Conservation (phyloP, 64 coral and sea anemone species). For the Pachyseris speciosa region DNA sequence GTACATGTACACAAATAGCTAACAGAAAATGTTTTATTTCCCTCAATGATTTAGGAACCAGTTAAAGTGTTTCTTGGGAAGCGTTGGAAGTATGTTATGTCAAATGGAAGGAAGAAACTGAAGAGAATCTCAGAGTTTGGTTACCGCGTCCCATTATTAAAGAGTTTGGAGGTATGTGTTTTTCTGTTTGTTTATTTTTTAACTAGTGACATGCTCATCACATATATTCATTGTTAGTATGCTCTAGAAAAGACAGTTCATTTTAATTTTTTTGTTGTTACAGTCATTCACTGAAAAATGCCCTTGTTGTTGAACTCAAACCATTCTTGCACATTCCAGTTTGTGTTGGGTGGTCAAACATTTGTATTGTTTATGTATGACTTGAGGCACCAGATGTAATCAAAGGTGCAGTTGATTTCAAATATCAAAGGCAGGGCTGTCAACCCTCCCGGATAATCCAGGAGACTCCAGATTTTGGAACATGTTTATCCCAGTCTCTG, state of each 20-base stretch:
- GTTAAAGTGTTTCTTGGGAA: slow-evolving; percentile 17
- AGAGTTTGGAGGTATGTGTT: slow-evolving; percentile 40
- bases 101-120: slow-evolving; percentile 24
- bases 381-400: too few species aligned
- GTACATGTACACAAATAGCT: not conserved
- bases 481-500: too few species aligned
- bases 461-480: too few species aligned
- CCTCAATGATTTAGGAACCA: slow-evolving; percentile 30
- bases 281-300: not conserved
- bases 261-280: not conserved
- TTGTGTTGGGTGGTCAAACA: not conserved
- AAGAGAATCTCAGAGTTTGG: slow-evolving; percentile 8
- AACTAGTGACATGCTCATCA: too few species aligned
- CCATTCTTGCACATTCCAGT: not conserved
- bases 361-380: too few species aligned
- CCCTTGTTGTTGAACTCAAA: not conserved
- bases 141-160: slow-evolving; percentile 29
- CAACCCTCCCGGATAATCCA: too few species aligned
- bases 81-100: not conserved
- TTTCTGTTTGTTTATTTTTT: not conserved
- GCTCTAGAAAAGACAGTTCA: not conserved
- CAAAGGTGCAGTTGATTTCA: not conserved
- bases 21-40: not conserved
- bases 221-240: too few species aligned
- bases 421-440: not conserved